Evolutionary conservation across 2,797 vertebrate genomes (phyloP).

Genomic region (Synaphobranchus kaupii): DNA sequence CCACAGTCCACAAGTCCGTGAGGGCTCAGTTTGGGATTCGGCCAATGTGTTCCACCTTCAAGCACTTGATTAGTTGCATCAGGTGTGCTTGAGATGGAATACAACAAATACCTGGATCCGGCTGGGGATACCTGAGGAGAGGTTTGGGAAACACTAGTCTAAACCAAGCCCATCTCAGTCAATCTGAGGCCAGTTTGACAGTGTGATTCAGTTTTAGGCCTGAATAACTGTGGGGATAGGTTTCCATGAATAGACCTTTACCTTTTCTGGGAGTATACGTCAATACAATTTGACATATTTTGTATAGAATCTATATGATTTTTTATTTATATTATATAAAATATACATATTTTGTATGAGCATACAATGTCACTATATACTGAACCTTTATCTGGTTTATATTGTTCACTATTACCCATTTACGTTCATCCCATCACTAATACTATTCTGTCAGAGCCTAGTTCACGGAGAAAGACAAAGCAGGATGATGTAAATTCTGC

Average conservation of each 20-base stretch:
- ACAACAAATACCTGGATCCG: too few species aligned
- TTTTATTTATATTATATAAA: background rate
- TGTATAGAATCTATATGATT: background rate
- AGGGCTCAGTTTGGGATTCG: too few species aligned
- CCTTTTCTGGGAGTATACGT: background rate
- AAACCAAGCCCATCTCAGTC: background rate
- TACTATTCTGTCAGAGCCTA: too few species aligned
- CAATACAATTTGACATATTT: background rate
- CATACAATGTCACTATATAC: background rate
- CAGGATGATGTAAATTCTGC: background rate
- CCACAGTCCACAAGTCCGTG: too few species aligned
- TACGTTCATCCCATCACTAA: background rate
- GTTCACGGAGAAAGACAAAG: background rate
- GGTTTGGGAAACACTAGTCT: too few species aligned
- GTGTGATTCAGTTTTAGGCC: background rate
- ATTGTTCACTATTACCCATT: background rate
- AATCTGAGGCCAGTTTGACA: background rate
- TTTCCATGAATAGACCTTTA: background rate
- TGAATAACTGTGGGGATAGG: background rate
- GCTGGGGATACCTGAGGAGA: too few species aligned
- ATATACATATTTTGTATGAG: background rate
- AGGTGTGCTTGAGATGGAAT: too few species aligned
- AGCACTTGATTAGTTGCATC: too few species aligned
- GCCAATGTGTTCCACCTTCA: too few species aligned
- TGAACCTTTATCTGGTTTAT: too few species aligned